Evolutionary conservation across 2,888 invertebrate genomes (phyloP), one percentile per base, ranked within the genome.

Genomic region (Atherix ibis): DNA sequence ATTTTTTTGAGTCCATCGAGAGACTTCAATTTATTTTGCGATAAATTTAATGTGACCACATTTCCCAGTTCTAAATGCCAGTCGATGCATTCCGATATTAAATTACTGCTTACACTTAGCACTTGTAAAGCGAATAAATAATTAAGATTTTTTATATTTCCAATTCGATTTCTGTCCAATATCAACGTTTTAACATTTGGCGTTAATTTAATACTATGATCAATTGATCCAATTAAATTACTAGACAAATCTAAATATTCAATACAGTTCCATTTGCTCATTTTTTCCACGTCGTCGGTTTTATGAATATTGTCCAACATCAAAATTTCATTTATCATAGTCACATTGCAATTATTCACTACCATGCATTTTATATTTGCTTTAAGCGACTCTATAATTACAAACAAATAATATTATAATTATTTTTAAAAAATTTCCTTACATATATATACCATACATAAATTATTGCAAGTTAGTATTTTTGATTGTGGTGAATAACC

Each of bases 21-120:
- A 0, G 73, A 68, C 14, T 67, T 68, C 4, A 95, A 71, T 50
- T 73, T 71, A 59, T 95, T 95, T 46, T 87, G 81, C 0, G 87
- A 78, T 31, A 97, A 58, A 53, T 85, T 79, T 32, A 97, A 69
- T 37, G 71, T 73, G n/a, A 79, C 73, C 29, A 95, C 71, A 58
- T 92, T 91, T 5, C 91, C 91, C 38, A 95, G 69, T 56, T 81
- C 81, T 4, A 76, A 73, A 54, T 91, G 82, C 62, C 92, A 73
- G 52, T 80, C 72, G 18, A 76, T 71, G 43, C 88, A 76, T 4
- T 71, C 54, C 0, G 65, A 56, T 46, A 87, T 78, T 28, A 73
- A 65, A 64, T 91, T 94, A 50, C 81, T 76, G 0, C 82, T 78
- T 15, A 94, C 59, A 48, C 83, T 79, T 9, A 95, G 65, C 31